Conservation (phyloP, 1,140 invertebrate species). For the Plodia interpunctella region DNA sequence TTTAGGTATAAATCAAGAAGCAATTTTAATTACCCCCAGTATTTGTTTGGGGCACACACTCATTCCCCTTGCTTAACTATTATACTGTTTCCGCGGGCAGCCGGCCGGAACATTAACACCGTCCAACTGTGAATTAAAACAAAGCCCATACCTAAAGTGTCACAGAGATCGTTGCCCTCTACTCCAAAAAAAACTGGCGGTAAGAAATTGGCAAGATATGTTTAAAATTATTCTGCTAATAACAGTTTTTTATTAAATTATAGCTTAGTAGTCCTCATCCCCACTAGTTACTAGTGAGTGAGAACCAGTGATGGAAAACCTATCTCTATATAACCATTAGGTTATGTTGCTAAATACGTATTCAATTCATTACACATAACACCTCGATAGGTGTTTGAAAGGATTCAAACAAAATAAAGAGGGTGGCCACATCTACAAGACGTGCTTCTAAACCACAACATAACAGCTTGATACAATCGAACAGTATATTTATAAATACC, state of each 20-base stretch:
- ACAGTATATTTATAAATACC: conserved; percentile 1
- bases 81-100: conserved; percentile 41
- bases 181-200: neutral
- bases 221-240: neutral
- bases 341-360: no score
- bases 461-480: conserved; percentile 19
- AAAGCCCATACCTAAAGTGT: conserved; percentile 21
- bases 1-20: neutral
- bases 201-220: neutral
- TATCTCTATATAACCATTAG: no score
- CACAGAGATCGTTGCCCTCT: conserved; percentile 9
- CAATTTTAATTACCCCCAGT: neutral
- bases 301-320: no score
- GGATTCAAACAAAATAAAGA: conserved; percentile 36
- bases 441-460: conserved; percentile 36
- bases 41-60: conserved; percentile 1
- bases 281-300: no score
- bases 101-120: conserved; percentile 46
- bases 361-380: conserved; percentile 14
- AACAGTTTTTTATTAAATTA: no score
- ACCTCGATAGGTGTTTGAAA: conserved; percentile 20
- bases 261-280: no score
- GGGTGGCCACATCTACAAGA: conserved; percentile 27
- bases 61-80: conserved; percentile 24
- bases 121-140: conserved; percentile 30